Evolutionary conservation across 2,888 invertebrate genomes (phyloP).

Genomic region (Rhamphomyia laevipes): DNA sequence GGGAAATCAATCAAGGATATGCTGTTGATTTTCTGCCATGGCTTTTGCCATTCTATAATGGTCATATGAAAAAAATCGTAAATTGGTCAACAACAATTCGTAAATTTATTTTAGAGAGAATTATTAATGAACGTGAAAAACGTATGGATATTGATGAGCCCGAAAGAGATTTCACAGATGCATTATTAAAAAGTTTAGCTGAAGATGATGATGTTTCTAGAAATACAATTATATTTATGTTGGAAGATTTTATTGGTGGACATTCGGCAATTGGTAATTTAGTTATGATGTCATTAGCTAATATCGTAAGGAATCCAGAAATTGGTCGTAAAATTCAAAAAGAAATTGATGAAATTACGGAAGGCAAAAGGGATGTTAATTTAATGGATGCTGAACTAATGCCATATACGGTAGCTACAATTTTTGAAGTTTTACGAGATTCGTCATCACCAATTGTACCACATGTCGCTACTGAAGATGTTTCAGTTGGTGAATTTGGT

Average conservation of each 20-base stretch:
- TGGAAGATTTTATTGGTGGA: conserved; percentile 80
- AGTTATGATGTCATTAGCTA: conserved; percentile 62
- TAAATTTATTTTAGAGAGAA: conserved; percentile 58
- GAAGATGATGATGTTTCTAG: conserved; percentile 53
- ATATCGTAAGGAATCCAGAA: conserved; percentile 53
- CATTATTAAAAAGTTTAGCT: conserved; percentile 55
- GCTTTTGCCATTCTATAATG: conserved; percentile 58
- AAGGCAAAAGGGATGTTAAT: conserved; percentile 41
- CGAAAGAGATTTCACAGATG: conserved; percentile 70
- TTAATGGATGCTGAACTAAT: conserved; percentile 53
- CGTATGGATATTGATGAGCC: conserved; percentile 43
- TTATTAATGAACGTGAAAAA: conserved; percentile 44
- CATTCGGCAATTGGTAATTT: conserved; percentile 80
- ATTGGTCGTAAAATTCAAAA: conserved; percentile 52
- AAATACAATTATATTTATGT: conserved; percentile 67
- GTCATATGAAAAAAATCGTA: conserved; percentile 54
- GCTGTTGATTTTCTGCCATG: conserved; percentile 78
- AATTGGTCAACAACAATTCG: conserved; percentile 59
- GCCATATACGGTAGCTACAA: conserved; percentile 71
- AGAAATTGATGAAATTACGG: conserved; percentile 53
- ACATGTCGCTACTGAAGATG: conserved; percentile 70
- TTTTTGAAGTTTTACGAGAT: conserved; percentile 66
- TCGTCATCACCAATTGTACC: conserved; percentile 84
- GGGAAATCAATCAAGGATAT: conserved; percentile 84
- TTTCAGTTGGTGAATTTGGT: conserved; percentile 56